phyloP scores from a whole-genome alignment of 2,113 vertebrate species.

The Nothobranchius furzeri region DNA sequence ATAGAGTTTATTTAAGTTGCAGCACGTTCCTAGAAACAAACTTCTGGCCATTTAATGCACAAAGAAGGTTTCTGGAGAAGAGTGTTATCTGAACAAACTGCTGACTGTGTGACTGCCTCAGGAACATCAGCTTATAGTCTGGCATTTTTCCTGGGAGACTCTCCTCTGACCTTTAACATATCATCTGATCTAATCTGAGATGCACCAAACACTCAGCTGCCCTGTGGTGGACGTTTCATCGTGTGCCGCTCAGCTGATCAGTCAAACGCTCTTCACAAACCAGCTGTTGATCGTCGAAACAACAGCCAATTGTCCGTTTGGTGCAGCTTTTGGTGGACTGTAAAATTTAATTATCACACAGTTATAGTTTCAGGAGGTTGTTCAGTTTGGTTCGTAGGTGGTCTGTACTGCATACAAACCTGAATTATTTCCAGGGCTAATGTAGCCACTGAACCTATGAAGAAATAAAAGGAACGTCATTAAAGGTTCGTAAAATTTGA shows the following conservation, averaged over 20 bases:
- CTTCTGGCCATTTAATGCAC: neutral
- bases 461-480: neutral
- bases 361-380: neutral
- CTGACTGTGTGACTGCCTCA: slow-evolving; percentile 6
- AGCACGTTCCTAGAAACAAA: neutral
- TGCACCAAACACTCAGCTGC: slow-evolving; percentile 5
- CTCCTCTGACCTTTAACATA: slow-evolving; percentile 31
- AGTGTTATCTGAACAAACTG: neutral
- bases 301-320: slow-evolving; percentile 26
- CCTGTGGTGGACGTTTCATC: neutral
- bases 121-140: slow-evolving; percentile 6
- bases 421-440: neutral
- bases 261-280: slow-evolving; percentile 16
- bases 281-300: slow-evolving; percentile 20
- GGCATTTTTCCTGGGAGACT: neutral
- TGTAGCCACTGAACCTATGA: neutral
- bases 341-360: neutral
- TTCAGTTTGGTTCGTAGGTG: neutral
- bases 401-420: neutral
- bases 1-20: neutral
- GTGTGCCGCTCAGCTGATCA: slow-evolving; percentile 43
- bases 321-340: neutral
- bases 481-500: no score
- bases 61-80: neutral
- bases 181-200: slow-evolving; percentile 47